Conservation (phyloP, 2,797 vertebrate genomes). For the Bucorvus abyssinicus region DNA sequence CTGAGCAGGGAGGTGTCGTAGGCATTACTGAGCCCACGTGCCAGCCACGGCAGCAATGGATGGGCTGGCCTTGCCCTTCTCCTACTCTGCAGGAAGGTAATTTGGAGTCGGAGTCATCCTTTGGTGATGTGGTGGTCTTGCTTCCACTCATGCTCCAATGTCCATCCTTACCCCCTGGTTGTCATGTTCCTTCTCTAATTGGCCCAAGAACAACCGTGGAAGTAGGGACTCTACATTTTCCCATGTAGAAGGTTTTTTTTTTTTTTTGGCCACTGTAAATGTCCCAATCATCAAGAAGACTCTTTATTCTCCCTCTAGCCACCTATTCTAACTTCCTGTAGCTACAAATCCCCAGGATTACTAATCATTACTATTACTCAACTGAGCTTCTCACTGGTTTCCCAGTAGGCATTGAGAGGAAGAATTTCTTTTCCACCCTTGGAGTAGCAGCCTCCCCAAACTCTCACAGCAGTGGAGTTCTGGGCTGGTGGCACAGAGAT, state of each 20-base stretch:
- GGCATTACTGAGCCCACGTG: background rate
- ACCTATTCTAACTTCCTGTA: background rate
- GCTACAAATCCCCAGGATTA: background rate
- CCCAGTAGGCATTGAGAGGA: background rate
- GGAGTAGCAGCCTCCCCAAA: background rate
- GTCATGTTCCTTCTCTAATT: background rate
- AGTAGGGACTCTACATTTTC: background rate
- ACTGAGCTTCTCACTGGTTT: background rate
- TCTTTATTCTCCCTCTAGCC: background rate
- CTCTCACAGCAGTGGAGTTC: background rate
- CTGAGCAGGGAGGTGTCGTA: background rate
- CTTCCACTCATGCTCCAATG: background rate
- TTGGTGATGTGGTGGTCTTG: background rate
- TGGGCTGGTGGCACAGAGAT: background rate
- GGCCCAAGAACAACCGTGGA: background rate
- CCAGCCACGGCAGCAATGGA: background rate
- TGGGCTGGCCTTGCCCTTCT: background rate
- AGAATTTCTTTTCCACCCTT: background rate
- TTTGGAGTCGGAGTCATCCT: background rate
- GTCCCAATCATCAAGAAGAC: background rate
- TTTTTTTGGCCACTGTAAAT: background rate
- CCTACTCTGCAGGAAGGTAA: background rate
- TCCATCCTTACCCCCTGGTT: background rate
- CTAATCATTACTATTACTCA: background rate
- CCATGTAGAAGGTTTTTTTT: accelerated